phyloP scores from a whole-genome alignment of 2,113 vertebrate genomes.

The Hemichromis elongatus region DNA sequence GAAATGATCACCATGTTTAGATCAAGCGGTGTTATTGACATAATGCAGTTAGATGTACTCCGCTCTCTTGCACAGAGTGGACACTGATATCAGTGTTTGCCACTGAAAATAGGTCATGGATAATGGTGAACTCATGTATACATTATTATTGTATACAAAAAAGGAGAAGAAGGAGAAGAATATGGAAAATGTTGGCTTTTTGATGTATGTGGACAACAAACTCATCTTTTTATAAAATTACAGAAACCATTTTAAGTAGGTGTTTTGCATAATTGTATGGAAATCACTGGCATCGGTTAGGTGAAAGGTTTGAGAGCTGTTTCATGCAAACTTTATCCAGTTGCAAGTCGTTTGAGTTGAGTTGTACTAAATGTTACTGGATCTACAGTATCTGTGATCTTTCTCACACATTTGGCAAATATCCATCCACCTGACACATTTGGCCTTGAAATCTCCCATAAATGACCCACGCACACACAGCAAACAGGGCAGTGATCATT shows the following conservation, averaged over 20 bases:
- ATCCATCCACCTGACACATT: neutral
- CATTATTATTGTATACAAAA: neutral
- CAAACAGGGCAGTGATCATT: neutral
- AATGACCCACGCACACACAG: neutral
- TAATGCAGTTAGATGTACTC: neutral
- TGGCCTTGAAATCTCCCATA: neutral
- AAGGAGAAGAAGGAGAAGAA: neutral
- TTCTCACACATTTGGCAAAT: neutral
- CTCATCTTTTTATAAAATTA: neutral
- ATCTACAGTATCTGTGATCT: neutral
- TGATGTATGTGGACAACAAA: neutral
- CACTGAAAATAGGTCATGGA: neutral
- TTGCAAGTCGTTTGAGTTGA: neutral
- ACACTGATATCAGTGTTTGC: neutral
- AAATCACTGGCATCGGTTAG: neutral
- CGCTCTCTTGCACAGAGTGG: neutral
- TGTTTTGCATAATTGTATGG: neutral
- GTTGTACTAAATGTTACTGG: no score
- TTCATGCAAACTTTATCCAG: neutral
- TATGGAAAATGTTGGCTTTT: neutral
- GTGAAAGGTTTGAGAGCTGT: neutral
- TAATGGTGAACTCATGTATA: neutral
- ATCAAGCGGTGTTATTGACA: neutral
- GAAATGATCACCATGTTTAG: conserved; percentile 28
- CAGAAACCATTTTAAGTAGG: neutral